Conservation (phyloP, 2,888 invertebrate genomes). For the Andrena marginata region DNA sequence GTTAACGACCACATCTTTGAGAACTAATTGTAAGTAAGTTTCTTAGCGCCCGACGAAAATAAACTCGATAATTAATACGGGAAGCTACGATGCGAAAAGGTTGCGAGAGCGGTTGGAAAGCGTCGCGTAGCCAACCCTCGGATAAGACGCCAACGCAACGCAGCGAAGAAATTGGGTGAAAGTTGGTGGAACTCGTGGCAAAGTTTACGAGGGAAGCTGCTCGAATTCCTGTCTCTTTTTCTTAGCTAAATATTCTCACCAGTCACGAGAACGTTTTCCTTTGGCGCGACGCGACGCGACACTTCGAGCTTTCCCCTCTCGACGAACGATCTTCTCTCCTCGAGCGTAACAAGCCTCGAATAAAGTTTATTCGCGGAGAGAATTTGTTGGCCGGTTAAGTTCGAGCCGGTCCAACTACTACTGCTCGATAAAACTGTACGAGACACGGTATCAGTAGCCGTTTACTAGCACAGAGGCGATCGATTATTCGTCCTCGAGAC, state of each 20-base stretch:
- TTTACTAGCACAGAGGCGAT: slow-evolving; percentile 52
- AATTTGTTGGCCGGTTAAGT: slow-evolving; percentile 18
- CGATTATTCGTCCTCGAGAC: slow-evolving; percentile 60
- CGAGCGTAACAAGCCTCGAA: neutral
- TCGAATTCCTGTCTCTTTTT: neutral
- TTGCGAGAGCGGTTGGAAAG: neutral
- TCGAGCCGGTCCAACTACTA: neutral
- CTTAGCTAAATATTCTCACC: slow-evolving; percentile 26
- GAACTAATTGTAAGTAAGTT: neutral
- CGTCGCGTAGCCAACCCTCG: neutral
- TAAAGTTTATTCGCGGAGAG: neutral
- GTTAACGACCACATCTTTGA: slow-evolving; percentile 25
- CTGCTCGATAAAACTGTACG: neutral
- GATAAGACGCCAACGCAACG: slow-evolving; percentile 1
- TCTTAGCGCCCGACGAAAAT: slow-evolving; percentile 7
- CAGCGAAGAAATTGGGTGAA: slow-evolving; percentile 36
- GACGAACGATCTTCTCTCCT: neutral
- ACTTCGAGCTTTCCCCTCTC: neutral
- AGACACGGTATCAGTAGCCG: slow-evolving; percentile 11
- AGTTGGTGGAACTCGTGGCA: slow-evolving; percentile 14
- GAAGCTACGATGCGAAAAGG: slow-evolving; percentile 15
- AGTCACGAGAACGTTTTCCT: neutral
- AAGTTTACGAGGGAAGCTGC: slow-evolving; percentile 20
- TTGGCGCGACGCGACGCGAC: too few relatives aligned
- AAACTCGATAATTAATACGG: slow-evolving; percentile 30